Conservation (phyloP, 2,888 invertebrate species). For the Volucella zonaria region DNA sequence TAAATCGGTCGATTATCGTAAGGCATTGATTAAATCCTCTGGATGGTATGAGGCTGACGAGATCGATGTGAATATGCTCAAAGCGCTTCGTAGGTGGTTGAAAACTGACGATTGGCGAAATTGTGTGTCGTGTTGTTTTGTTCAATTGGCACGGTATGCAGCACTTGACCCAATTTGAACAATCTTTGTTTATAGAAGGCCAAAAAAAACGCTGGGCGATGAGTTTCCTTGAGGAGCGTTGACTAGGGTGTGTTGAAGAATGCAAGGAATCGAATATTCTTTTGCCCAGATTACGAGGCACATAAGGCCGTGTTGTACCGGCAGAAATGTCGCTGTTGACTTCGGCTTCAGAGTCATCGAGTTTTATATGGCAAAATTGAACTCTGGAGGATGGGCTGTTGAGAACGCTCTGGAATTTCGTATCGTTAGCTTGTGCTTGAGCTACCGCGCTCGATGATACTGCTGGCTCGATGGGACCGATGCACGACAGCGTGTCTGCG, state of each 20-base stretch:
- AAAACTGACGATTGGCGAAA: conserved; percentile 19
- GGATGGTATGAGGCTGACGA: conserved; percentile 28
- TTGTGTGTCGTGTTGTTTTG: conserved; percentile 10
- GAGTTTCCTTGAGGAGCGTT: background rate
- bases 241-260: conserved; percentile 2
- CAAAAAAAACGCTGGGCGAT: background rate
- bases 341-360: conserved; percentile 5
- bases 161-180: no score
- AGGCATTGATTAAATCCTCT: conserved; percentile 27
- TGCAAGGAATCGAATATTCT: conserved; percentile 7
- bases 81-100: no score
- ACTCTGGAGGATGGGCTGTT: background rate
- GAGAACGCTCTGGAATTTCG: background rate
- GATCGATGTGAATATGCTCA: no score
- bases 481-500: conserved; percentile 21
- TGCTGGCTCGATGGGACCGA: background rate
- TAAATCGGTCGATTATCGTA: conserved; percentile 36
- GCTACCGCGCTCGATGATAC: background rate
- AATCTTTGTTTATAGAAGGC: no score
- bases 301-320: background rate
- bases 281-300: background rate
- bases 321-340: conserved; percentile 2
- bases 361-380: background rate
- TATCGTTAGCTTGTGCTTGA: conserved; percentile 3
- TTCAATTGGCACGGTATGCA: conserved; percentile 16